Base-by-base conservation (phyloP, 2,888 invertebrate genomes). In the Lamproptera curius region DNA sequence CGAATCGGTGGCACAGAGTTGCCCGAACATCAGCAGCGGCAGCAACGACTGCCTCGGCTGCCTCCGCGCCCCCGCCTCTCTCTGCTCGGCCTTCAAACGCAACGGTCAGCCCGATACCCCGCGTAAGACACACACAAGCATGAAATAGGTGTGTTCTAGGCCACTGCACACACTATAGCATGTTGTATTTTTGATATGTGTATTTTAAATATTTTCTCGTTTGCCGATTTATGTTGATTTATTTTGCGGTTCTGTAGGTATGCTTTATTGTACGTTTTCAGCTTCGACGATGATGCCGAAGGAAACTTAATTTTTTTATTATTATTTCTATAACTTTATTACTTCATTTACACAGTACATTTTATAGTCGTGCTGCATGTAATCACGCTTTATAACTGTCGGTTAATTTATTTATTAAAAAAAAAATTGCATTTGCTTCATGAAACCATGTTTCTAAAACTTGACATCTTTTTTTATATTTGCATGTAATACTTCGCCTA, bases 71-170 rank as follows among this genome's bases (percentile, higher is more conserved):
- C 16, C 17, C 10, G 23, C 52, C 60, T 62, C 62, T 62, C 65
- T 63, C 57, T 64, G 49, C 52, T 38, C 57, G 58, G 38, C 52
- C 41, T 42, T 36, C 17, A 11, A 39, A 23, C 26, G 15, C 44
- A 40, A 26, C 46, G 54, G 46, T 43, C 50, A 55, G 56, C 55
- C 42, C 51, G 52, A 39, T 55, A 52, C 59, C 60, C 52, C 73
- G 68, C 58, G 83, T 83, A 83, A 84, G 84, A 70, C 69, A 52
- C 60, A 59, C 67, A 59, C 73, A 74, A 72, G 84, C 84, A 83
- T 82, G 82, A 77, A 67, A 81, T 82, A 82, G 82, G 82, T 82
- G 80, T 82, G 82, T 82, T 73, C 63, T 70, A 76, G 73, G 58
- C 64, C 69, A 56, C 61, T 59, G 70, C 76, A 72, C 54, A 51